Evolutionary conservation across 2,888 invertebrate genomes (phyloP).

Genomic region (Scaptomyza caliginosa): DNA sequence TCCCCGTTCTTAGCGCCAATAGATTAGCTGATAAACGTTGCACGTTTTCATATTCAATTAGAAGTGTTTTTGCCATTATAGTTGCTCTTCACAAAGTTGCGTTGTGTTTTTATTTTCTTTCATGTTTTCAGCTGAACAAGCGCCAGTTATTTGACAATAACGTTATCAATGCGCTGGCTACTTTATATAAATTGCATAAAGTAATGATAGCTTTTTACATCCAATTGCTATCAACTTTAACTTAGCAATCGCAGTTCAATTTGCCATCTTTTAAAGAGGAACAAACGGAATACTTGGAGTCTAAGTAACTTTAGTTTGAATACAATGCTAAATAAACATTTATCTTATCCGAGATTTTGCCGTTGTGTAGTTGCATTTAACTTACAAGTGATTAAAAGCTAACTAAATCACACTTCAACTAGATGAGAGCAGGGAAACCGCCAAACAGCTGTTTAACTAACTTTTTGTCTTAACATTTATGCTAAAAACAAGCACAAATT

Average conservation of each 20-base stretch:
- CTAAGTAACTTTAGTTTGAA: too few species aligned
- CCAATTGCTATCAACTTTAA: too few species aligned
- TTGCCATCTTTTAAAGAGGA: too few species aligned
- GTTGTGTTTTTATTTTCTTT: background rate
- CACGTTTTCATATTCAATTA: slow-evolving; percentile 61
- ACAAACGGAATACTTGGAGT: too few species aligned
- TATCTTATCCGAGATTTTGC: slow-evolving; percentile 19
- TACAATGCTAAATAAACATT: too few species aligned
- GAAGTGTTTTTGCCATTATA: slow-evolving; percentile 14
- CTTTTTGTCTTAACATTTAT: too few species aligned
- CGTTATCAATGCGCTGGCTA: too few species aligned
- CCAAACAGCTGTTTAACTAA: too few species aligned
- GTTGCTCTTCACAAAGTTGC: slow-evolving; percentile 12
- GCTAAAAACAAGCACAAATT: too few species aligned
- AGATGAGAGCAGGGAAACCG: too few species aligned
- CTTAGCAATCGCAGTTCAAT: too few species aligned
- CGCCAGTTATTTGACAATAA: slow-evolving; percentile 3
- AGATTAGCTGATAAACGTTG: slow-evolving; percentile 38
- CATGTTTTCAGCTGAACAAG: background rate
- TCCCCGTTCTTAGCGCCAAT: slow-evolving; percentile 8
- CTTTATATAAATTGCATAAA: background rate
- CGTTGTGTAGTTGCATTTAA: slow-evolving; percentile 26
- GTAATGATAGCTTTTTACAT: too few species aligned
- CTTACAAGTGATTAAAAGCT: slow-evolving; percentile 13
- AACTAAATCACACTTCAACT: slow-evolving; percentile 11